A percentile compares a stretch with the other conserved stretches of the same genome.
These are phyloP conservation scores for Heliconius ethilla DNA, from an alignment of 2,888 invertebrate species.

Conservation along the genomic window DNA sequence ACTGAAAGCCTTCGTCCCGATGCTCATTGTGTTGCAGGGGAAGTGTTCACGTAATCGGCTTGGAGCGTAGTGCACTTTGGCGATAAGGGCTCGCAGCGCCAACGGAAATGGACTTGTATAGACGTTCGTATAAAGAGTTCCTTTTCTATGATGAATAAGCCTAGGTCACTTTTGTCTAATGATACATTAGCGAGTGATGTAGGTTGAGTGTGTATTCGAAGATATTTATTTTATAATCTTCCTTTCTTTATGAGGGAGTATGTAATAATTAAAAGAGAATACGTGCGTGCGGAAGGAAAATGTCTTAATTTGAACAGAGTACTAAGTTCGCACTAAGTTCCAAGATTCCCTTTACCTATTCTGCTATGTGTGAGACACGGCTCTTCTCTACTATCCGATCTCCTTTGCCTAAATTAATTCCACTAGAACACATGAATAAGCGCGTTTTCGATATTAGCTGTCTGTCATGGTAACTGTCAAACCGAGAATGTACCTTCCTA, in stretches of 20 bases:
- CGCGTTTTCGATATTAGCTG: not conserved
- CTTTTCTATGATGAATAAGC: constrained; percentile 29
- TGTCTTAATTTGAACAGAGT: too few relatives aligned
- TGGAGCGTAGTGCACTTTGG: constrained; percentile 44
- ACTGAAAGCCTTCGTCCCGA: constrained; percentile 41
- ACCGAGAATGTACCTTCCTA: not conserved
- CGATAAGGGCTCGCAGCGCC: constrained; percentile 43
- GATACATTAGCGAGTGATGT: constrained; percentile 6
- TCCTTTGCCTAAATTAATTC: not conserved
- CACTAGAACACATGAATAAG: not conserved
- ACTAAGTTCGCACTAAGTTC: too few relatives aligned
- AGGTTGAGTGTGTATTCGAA: not conserved
- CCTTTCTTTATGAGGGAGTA: too few relatives aligned
- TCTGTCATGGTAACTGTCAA: not conserved
- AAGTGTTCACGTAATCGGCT: constrained; percentile 46
- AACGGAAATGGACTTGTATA: constrained; percentile 42
- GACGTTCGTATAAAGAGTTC: constrained; percentile 34
- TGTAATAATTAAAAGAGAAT: too few relatives aligned
- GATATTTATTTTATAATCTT: too few relatives aligned
- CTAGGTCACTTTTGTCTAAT: constrained; percentile 23
- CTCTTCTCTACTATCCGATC: not conserved
- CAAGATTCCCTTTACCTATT: too few relatives aligned
- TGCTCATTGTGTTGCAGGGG: constrained; percentile 43
- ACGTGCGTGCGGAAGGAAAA: too few relatives aligned
- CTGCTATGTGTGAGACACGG: too few relatives aligned